These are phyloP conservation scores for Phylloscopus collybita DNA, from an alignment of 2,797 vertebrate genomes.

Conservation along the genomic window DNA sequence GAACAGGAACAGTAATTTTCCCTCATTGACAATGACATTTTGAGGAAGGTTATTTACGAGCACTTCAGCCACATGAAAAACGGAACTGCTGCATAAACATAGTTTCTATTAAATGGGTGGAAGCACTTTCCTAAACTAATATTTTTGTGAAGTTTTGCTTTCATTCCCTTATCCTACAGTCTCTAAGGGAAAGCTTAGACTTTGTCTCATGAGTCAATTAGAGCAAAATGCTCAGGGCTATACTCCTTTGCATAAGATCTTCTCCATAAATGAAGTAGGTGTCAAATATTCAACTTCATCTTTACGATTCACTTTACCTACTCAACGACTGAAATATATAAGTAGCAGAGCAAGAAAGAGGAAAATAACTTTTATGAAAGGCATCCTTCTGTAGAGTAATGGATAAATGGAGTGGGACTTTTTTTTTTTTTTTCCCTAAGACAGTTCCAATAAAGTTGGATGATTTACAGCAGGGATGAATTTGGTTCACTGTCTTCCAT, in stretches of 20 bases:
- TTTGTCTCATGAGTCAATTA: not conserved
- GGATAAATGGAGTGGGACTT: conserved; percentile 16
- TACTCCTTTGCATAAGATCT: not conserved
- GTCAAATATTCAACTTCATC: not conserved
- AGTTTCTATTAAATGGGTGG: not conserved
- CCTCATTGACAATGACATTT: not conserved
- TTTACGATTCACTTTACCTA: not conserved
- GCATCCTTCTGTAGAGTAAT: conserved; percentile 15
- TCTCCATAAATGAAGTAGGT: not conserved
- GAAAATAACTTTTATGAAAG: conserved; percentile 63
- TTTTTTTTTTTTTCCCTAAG: not conserved
- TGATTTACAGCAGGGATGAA: conserved; percentile 49
- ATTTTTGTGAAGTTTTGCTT: not conserved
- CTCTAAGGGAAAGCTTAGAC: not conserved
- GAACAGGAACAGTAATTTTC: not conserved
- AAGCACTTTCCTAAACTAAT: not conserved
- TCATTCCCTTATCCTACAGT: not conserved
- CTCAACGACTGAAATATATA: conserved; percentile 18
- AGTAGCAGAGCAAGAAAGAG: conserved; percentile 45
- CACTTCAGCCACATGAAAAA: not conserved
- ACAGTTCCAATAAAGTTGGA: conserved; percentile 3
- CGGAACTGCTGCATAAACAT: not conserved
- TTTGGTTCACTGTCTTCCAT: conserved; percentile 40
- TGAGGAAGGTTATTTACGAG: not conserved
- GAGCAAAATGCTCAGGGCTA: not conserved